A percentile compares a stretch with the other conserved stretches of the same genome.
These are phyloP conservation scores for Cryptotermes secundus DNA, from an alignment of 1,140 invertebrate species.

Conservation along the genomic window DNA sequence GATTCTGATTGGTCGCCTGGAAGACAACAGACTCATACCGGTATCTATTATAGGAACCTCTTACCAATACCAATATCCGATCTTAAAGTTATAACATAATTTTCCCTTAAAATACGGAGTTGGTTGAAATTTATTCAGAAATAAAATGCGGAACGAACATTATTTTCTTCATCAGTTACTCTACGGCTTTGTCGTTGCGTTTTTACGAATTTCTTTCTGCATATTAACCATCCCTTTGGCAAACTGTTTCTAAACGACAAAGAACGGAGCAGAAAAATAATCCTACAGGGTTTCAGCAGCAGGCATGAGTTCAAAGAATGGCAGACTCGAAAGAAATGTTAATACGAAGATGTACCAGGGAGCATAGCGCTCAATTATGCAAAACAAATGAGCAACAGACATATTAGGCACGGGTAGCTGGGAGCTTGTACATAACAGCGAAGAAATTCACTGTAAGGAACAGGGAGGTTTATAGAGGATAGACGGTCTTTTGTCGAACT, in stretches of 20 bases:
- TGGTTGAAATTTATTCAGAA: background rate
- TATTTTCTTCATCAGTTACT: background rate
- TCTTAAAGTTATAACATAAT: background rate
- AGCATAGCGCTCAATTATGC: background rate
- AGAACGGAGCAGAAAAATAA: background rate
- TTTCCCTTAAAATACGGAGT: background rate
- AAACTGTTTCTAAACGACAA: background rate
- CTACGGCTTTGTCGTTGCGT: background rate
- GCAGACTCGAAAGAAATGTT: background rate
- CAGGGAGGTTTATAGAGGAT: background rate
- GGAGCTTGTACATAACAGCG: background rate
- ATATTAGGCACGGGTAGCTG: background rate
- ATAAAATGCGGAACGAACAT: background rate
- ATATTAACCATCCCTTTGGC: background rate
- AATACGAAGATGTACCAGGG: background rate
- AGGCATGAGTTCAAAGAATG: background rate
- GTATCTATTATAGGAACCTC: too few species aligned
- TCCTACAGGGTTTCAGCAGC: background rate
- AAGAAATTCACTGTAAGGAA: background rate
- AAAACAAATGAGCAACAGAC: slow-evolving; percentile 16
- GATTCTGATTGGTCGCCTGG: too few species aligned
- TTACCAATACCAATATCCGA: background rate
- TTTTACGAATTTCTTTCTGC: background rate
- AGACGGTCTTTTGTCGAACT: background rate
- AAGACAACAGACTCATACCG: too few species aligned